Conservation (phyloP, 2,888 invertebrate species). For the Plebejus argus region DNA sequence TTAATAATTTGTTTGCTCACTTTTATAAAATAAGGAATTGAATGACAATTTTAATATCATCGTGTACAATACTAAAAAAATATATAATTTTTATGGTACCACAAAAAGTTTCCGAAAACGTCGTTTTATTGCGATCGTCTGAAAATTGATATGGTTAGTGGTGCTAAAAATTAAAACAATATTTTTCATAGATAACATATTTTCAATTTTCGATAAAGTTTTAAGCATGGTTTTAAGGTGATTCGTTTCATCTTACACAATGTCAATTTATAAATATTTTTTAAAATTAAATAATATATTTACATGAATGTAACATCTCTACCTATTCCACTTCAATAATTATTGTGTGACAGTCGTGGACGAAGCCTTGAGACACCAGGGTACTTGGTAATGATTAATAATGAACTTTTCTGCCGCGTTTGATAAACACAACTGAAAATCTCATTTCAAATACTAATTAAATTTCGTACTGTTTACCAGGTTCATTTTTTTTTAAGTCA, state of each 20-base stretch:
- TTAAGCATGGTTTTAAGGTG: constrained; percentile 58
- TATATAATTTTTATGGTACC: constrained; percentile 27
- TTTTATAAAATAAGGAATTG: constrained; percentile 43
- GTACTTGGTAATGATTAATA: constrained; percentile 51
- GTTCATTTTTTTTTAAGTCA: background rate
- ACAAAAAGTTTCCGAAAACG: constrained; percentile 19
- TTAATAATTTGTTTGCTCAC: constrained; percentile 43
- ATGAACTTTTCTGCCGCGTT: background rate
- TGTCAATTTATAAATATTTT: constrained; percentile 67
- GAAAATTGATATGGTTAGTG: constrained; percentile 54
- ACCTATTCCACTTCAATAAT: constrained; percentile 46
- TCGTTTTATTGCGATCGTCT: constrained; percentile 37
- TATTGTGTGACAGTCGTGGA: constrained; percentile 41
- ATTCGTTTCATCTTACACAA: constrained; percentile 57
- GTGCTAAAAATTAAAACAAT: constrained; percentile 70
- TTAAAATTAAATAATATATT: constrained; percentile 43
- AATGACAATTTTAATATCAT: constrained; percentile 40
- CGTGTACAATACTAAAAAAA: constrained; percentile 42
- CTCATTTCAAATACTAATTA: background rate
- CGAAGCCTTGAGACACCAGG: constrained; percentile 64
- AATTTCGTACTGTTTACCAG: background rate
- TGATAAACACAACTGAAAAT: background rate
- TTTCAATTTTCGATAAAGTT: constrained; percentile 64
- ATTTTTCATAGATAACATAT: constrained; percentile 76
- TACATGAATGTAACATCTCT: constrained; percentile 43